Conservation (phyloP, 2,888 invertebrate species). For the Polydrusus tereticollis region DNA sequence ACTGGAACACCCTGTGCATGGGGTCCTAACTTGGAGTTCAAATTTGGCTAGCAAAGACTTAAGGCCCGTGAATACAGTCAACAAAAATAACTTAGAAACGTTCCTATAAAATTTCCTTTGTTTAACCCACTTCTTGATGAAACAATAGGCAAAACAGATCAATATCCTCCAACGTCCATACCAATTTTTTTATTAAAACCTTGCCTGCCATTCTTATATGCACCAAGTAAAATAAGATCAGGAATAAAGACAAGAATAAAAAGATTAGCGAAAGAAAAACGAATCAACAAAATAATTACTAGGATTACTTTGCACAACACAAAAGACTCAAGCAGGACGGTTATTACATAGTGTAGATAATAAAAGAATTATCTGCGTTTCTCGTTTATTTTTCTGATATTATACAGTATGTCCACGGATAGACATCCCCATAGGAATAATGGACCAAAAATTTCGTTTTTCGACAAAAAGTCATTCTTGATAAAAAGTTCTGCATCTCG, state of each 20-base stretch:
- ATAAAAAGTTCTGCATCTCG: no score
- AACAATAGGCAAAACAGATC: background rate
- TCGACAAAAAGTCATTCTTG: no score
- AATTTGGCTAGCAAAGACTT: no score
- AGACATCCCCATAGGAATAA: no score
- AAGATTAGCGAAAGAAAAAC: background rate
- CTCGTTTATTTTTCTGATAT: background rate
- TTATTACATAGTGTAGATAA: background rate
- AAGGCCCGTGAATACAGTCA: no score
- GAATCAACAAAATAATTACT: background rate
- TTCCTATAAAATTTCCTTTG: background rate
- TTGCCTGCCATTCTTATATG: conserved; percentile 1
- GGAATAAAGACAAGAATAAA: background rate
- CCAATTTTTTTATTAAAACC: background rate
- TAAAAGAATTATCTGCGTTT: background rate
- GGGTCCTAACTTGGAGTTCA: no score
- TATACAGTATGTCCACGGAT: no score
- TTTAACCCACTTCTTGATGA: background rate
- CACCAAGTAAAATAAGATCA: background rate
- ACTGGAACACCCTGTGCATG: no score
- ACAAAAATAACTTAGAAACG: no score
- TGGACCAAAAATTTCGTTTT: no score
- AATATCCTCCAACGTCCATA: background rate
- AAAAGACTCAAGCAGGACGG: background rate
- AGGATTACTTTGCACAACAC: background rate